Base-by-base conservation (phyloP, 2,888 invertebrate species). In the Caenorhabditis sinica region DNA sequence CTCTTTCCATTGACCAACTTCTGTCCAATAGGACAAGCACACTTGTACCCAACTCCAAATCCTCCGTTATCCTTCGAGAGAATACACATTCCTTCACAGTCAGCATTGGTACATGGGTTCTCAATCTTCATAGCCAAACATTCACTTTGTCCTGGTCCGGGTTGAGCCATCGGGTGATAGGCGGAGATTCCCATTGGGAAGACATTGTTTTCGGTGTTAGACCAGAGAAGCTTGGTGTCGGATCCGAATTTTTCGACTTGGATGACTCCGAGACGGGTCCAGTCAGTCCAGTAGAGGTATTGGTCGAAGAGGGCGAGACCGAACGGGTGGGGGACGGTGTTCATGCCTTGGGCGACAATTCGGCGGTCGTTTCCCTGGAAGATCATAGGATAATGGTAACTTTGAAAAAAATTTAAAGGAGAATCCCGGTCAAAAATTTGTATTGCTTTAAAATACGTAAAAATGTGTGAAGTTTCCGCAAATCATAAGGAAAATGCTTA, bases 301-400 rank as follows among this genome's bases (percentile, higher is more conserved):
- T 98, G 97, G 92, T 98, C 98, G 93, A 99, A 98, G 0, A 98
- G 94, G 13, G 96, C 95, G 40, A 99, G 94, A 0, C 98, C 97
- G 93, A 98, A 99, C 0, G 98, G 97, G 93, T 99, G 98, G 0
- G 98, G 98, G 0, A 98, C 97, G 69, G 95, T 91, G 49, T 86
- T 89, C 92, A 91, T 92, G 60, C 87, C 89, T 76, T 89, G 89
- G 8, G 91, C 91, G 17, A 92, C 90, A 53, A 90, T 81, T 9
- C 89, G 85, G 9, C 91, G 87, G 53, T 95, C 95, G 43, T 96
- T 95, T 0, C 96, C 96, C 86, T 83, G 49, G 36, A 83, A 68
- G 53, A 36, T 20, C 8, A 11, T 9, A 17, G 20, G 20, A n/a
- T n/a, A n/a, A n/a, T n/a, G n/a, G n/a, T n/a, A n/a, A n/a, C n/a